Base-by-base conservation (phyloP, 2,797 vertebrate genomes). In the Trachops cirrhosus region DNA sequence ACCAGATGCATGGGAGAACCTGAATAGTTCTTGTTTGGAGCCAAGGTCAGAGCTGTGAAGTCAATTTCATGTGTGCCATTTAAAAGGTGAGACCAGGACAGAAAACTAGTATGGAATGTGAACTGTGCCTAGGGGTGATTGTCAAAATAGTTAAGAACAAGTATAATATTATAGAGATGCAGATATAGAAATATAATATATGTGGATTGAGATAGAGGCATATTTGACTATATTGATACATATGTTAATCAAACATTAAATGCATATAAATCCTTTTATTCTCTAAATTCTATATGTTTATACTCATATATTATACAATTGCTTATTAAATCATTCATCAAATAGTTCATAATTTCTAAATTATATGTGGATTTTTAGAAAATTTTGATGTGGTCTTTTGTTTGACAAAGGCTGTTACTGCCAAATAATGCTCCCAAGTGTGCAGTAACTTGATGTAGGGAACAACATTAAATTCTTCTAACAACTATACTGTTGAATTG, bases 71-170 rank as follows among this genome's bases (percentile, higher is more conserved):
- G 74, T 91, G 89, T 80, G 82, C 82, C 89, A 82, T 96, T 75
- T 71, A 96, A 96, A 94, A 97, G 91, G 96, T 94, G 91, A 97
- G 77, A 10, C 74, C 78, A 96, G 96, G 89, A 95, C 68, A 96
- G 93, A 89, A 96, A 86, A 75, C 57, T 83, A 74, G 79, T 41
- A 68, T 88, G 83, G 70, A 91, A 88, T 92, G 37, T 92, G 88
- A 93, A 57, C 57, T 86, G 44, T 92, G 74, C 67, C 70, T 57
- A 67, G 9, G 22, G 14, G 9, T 14, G n/a, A 79, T 71, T 71
- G 57, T 75, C 57, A 75, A 97, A 94, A 80, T 95, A 89, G 37
- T 48, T 80, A 71, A 62, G 39, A 93, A 93, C 54, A 87, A 44
- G 50, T 80, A 39, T 41, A 87, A 46, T 87, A 70, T 80, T 82